Percentiles rank a stretch among this genome's conserved stretches.
These are phyloP conservation scores for Silurus meridionalis DNA, from an alignment of 2,113 vertebrate species.

Conservation along the genomic window DNA sequence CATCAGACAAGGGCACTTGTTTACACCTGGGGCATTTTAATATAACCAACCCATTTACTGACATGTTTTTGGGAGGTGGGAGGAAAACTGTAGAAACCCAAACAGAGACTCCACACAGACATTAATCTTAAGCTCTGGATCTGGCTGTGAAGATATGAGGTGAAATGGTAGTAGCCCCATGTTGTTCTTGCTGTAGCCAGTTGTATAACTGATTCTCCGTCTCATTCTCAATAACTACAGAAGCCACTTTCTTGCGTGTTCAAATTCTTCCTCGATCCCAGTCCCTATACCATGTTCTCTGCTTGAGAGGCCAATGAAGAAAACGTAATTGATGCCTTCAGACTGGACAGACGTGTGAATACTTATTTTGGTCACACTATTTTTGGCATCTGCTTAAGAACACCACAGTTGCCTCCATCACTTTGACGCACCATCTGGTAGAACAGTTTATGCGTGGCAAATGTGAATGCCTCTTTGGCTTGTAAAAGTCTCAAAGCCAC, in stretches of 20 bases:
- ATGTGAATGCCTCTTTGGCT: slow-evolving; percentile 2
- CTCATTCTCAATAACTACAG: neutral
- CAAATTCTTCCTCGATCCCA: neutral
- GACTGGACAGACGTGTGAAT: neutral
- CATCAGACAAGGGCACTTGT: neutral
- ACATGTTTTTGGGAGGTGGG: neutral
- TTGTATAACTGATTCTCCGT: neutral
- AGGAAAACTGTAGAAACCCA: neutral
- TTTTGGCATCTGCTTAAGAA: slow-evolving; percentile 28
- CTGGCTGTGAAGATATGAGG: neutral
- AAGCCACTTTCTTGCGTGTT: neutral
- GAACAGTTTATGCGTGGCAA: slow-evolving; percentile 20
- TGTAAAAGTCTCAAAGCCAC: slow-evolving; percentile 27
- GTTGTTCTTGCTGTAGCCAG: neutral
- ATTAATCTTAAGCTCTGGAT: neutral
- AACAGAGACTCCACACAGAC: neutral
- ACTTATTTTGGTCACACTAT: slow-evolving; percentile 10
- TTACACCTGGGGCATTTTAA: neutral
- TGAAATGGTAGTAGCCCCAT: neutral
- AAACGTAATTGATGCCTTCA: neutral
- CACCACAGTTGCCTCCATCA: slow-evolving; percentile 26
- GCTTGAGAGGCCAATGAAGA: neutral
- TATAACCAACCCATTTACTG: neutral
- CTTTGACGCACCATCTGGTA: slow-evolving; percentile 13
- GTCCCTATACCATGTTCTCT: neutral